Base-by-base conservation (phyloP, 2,113 vertebrate species). In the Corythornis cristatus region DNA sequence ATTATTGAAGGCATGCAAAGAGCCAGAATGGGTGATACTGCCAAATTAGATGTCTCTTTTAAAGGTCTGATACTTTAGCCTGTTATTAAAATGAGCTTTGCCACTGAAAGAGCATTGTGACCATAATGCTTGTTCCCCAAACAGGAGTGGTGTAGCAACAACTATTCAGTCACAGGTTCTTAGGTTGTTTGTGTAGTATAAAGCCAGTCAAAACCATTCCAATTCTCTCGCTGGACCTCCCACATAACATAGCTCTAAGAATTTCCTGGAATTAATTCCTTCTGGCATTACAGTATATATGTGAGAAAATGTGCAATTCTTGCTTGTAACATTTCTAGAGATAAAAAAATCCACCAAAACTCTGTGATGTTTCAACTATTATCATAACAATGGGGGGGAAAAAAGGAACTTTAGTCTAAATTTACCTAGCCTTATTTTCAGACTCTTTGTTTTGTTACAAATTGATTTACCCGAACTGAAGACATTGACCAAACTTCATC, bases 131-230 rank as follows among this genome's bases (percentile, higher is more conserved):
- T 58, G 25, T 81, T 94, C 80, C 76, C 73, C 50, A 91, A 91
- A 91, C 84, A 90, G 83, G 76, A 88, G 61, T 72, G 74, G 78
- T 95, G 45, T 89, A 78, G 87, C 66, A 93, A 90, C 92, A 95
- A 94, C 83, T 88, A 91, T 91, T 95, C 88, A 93, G 86, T 53
- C 86, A 33, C 87, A 93, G 64, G 89, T 96, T 95, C 89, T 95
- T 93, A 88, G 89, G 75, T 89, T 96, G 94, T 95, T 95, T 95
- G 68, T 93, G 71, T 93, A 90, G 91, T 90, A 94, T 93, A 94
- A 96, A 93, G 88, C 83, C 93, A 75, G 80, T 31, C 83, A 83
- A 93, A 93, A 86, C 75, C 61, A 53, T 65, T 93, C 21, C 90
- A 90, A 45, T 95, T 95, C 92, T 88, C 48, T 90, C 71, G 80